Conservation (phyloP, 2,113 vertebrate species). For the Catharus minimus region DNA sequence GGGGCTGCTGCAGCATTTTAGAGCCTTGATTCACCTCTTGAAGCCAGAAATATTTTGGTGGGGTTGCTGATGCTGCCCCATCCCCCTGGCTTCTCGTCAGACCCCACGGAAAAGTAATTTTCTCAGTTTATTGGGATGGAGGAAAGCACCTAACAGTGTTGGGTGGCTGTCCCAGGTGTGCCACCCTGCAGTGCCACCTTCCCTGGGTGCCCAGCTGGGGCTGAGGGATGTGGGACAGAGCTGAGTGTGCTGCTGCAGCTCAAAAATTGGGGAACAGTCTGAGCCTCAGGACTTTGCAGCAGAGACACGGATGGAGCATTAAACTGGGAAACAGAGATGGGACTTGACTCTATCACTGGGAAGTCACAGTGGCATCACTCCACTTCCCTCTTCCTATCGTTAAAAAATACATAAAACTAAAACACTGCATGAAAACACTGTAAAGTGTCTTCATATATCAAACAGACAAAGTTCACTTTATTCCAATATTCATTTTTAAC, state of each 20-base stretch:
- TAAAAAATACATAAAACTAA: neutral
- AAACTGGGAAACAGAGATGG: neutral
- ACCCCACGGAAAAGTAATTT: fast-evolving
- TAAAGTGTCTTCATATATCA: neutral
- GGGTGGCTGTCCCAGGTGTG: neutral
- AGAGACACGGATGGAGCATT: neutral
- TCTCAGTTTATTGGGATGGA: neutral
- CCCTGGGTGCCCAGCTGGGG: neutral
- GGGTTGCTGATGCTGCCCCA: neutral
- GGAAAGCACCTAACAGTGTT: fast-evolving
- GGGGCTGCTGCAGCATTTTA: neutral
- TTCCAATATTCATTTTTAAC: neutral
- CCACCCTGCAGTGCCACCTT: neutral
- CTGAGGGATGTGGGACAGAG: neutral
- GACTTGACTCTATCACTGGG: neutral
- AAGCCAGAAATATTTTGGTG: neutral
- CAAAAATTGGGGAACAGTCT: neutral
- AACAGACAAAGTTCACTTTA: neutral
- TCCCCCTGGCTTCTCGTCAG: neutral
- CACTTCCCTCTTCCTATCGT: neutral
- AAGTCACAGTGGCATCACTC: neutral
- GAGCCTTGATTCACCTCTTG: neutral
- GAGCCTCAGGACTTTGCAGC: neutral
- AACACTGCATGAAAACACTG: neutral
- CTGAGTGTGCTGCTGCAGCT: neutral